Evolutionary conservation across 2,113 vertebrate genomes (phyloP), one percentile per base, ranked within the genome.

Genomic region (Phoenicopterus ruber): DNA sequence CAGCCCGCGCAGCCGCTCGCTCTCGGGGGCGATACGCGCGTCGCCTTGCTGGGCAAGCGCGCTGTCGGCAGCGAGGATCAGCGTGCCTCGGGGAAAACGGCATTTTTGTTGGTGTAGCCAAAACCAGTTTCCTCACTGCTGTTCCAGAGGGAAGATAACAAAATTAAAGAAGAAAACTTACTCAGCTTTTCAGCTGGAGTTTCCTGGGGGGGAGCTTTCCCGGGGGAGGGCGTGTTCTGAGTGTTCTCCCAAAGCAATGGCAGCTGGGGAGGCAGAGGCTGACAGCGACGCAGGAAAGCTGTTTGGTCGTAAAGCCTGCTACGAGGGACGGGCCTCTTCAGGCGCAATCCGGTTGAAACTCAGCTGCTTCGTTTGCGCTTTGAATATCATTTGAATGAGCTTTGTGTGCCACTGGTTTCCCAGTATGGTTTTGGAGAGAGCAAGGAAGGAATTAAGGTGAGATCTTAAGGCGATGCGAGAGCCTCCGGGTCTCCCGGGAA

Each of bases 1-100:
- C 67, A 17, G 59, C 81, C 72, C 50, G 29, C 13, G 5, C 31
- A 5, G 25, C 10, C 2, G 32, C 61, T 57, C 58, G 38, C 17
- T 36, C 36, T 46, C 2, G 0, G 62, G 62, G 38, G 19, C 40
- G 12, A 17, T 2, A 1, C 0, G 0, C 9, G 28, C 54, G 62
- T 59, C 13, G 6, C 40, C 28, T 26, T 29, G 3, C 44, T 42
- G 54, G 31, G 63, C 34, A 11, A 8, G 24, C 2, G 11, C 6
- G 17, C 44, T 13, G 40, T 9, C 7, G 15, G 77, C 78, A 73
- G 46, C 2, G 0, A 29, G 65, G 73, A 52, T 6, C 38, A 3
- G 28, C 28, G 1, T 11, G 62, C 29, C 29, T 1, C 5, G 38
- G 14, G 46, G 44, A 28, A 47, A 80, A 47, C 1, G 11, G 31